These are phyloP conservation scores for Caenorhabditis becei DNA, from an alignment of 2,888 invertebrate species.

Conservation along the genomic window DNA sequence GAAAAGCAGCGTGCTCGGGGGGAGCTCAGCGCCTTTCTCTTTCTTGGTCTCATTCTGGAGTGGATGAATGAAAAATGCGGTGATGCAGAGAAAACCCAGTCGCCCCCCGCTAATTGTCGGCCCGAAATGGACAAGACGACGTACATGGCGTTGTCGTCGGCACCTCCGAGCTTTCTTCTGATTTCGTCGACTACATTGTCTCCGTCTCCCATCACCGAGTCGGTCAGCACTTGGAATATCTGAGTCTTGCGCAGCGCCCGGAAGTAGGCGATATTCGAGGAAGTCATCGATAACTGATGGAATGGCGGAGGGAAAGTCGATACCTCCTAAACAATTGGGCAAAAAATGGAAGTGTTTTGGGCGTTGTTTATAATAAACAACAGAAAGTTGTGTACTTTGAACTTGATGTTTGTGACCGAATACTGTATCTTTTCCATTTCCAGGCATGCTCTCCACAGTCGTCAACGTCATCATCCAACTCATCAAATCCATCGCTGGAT, in stretches of 20 bases:
- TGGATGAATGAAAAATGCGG: slow-evolving; percentile 7
- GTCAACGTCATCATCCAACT: slow-evolving; percentile 40
- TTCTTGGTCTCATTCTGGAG: not conserved
- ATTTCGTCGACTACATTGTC: slow-evolving; percentile 25
- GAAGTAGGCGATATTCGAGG: slow-evolving; percentile 28
- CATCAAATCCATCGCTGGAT: slow-evolving; percentile 45
- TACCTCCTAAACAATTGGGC: slow-evolving; percentile 4
- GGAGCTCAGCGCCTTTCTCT: not conserved
- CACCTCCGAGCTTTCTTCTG: slow-evolving; percentile 5
- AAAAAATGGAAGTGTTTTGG: not conserved
- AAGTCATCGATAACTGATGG: not conserved
- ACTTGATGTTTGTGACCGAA: not conserved
- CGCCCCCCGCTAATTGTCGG: slow-evolving; percentile 41
- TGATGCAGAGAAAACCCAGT: slow-evolving; percentile 19
- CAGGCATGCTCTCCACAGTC: slow-evolving; percentile 31
- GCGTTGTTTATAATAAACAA: slow-evolving; percentile 9
- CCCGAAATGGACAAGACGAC: slow-evolving; percentile 41
- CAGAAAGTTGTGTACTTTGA: not conserved
- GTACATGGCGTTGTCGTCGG: slow-evolving; percentile 25
- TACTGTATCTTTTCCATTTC: not conserved
- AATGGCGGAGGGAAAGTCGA: not conserved
- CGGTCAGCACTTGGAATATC: slow-evolving; percentile 38
- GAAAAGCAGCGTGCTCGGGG: not conserved
- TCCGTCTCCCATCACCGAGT: slow-evolving; percentile 8
- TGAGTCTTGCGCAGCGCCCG: slow-evolving; percentile 23